Evolutionary conservation across 2,113 vertebrate species (phyloP).

Genomic region (Ageneiosus marmoratus): DNA sequence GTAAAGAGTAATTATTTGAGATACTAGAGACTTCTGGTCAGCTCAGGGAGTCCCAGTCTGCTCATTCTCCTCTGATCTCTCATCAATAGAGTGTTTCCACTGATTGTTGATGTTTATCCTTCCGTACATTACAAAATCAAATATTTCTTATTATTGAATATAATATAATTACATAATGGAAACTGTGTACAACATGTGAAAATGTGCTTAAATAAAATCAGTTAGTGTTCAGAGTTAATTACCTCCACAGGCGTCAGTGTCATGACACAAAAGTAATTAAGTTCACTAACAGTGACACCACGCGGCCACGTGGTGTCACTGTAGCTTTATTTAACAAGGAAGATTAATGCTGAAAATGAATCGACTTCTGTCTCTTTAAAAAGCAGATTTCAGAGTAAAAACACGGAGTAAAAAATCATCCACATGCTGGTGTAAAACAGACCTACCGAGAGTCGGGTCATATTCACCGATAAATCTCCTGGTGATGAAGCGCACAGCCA

Average conservation of each 20-base stretch:
- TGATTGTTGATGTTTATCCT: too few relatives aligned
- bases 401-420: background rate
- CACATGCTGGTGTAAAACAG: background rate
- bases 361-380: background rate
- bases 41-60: too few relatives aligned
- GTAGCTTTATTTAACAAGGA: background rate
- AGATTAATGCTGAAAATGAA: background rate
- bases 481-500: slow-evolving; percentile 79
- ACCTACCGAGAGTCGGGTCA: slow-evolving; percentile 78
- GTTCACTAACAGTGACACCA: background rate
- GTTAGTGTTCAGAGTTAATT: background rate
- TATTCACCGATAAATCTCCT: slow-evolving; percentile 81
- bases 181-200: too few relatives aligned
- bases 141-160: too few relatives aligned
- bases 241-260: background rate
- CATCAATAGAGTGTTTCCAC: too few relatives aligned
- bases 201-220: background rate
- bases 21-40: too few relatives aligned
- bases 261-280: background rate
- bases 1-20: too few relatives aligned
- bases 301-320: background rate
- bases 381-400: background rate
- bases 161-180: too few relatives aligned
- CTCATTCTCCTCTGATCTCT: too few relatives aligned
- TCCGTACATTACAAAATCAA: too few relatives aligned